Percentiles rank a stretch among this genome's conserved stretches.
Conservation (phyloP, 2,797 vertebrate genomes). For the Anas bahamensis region DNA sequence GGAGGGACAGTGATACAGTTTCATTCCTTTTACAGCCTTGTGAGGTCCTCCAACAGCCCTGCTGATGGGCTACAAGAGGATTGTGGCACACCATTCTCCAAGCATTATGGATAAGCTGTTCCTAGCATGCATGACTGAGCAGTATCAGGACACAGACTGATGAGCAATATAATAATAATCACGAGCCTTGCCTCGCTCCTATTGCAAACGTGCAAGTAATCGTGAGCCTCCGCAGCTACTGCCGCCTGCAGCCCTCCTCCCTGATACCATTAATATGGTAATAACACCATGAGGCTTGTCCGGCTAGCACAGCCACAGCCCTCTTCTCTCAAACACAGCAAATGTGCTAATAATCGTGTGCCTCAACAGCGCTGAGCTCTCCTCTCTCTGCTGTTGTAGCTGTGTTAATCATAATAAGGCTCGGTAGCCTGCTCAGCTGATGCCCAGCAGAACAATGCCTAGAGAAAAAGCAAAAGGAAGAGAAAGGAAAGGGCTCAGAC, state of each 20-base stretch:
- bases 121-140: conserved; percentile 17
- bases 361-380: fast-evolving
- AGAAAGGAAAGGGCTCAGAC: not conserved
- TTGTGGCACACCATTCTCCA: not conserved
- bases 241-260: not conserved
- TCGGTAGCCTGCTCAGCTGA: not conserved
- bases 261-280: not conserved
- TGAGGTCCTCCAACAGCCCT: not conserved
- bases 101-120: conserved; percentile 16
- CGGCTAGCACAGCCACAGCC: not conserved
- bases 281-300: not conserved
- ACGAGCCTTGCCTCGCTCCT: not conserved
- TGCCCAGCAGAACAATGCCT: not conserved
- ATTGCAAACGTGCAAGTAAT: not conserved
- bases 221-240: not conserved
- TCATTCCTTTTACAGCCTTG: not conserved
- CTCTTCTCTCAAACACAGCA: not conserved
- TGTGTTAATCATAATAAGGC: not conserved
- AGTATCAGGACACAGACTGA: conserved; percentile 8
- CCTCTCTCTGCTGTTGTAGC: not conserved
- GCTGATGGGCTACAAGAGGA: conserved; percentile 7
- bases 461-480: not conserved
- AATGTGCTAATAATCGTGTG: not conserved
- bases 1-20: not conserved
- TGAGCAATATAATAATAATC: not conserved